phyloP scores from a whole-genome alignment of 2,113 vertebrate species.

The Festucalex cinctus region DNA sequence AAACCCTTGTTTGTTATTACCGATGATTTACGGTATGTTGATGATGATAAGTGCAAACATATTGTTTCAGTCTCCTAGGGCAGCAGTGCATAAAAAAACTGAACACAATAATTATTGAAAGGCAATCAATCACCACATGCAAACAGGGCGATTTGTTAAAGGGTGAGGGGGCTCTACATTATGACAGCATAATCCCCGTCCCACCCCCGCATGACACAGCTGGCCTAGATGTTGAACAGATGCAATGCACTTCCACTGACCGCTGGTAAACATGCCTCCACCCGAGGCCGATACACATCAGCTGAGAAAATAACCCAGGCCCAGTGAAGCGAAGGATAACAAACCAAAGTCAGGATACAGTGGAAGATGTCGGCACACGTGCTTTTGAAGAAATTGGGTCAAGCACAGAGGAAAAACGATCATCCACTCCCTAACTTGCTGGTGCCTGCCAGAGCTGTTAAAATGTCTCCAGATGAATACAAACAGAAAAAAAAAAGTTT shows the following conservation, averaged over 20 bases:
- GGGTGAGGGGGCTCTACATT: slow-evolving; percentile 29
- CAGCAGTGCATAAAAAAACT: not conserved
- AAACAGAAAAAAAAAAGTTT: slow-evolving; percentile 33
- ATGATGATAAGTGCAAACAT: not conserved
- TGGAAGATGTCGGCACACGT: slow-evolving; percentile 15
- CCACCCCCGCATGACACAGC: slow-evolving; percentile 59
- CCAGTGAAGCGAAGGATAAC: slow-evolving; percentile 4
- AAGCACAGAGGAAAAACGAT: slow-evolving; percentile 23
- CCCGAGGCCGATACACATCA: slow-evolving; percentile 41
- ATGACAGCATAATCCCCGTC: slow-evolving; percentile 38
- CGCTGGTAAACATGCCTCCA: slow-evolving; percentile 50
- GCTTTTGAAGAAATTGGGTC: slow-evolving; percentile 39
- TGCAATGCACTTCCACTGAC: slow-evolving; percentile 53
- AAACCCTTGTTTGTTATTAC: slow-evolving; percentile 13
- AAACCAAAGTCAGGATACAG: slow-evolving; percentile 30
- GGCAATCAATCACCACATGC: slow-evolving; percentile 9
- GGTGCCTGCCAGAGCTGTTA: slow-evolving; percentile 14
- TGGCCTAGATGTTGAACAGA: slow-evolving; percentile 72
- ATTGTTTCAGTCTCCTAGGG: slow-evolving; percentile 7
- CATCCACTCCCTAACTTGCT: slow-evolving; percentile 28
- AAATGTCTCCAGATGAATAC: slow-evolving; percentile 49
- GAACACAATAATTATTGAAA: slow-evolving; percentile 10
- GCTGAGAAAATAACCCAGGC: slow-evolving; percentile 19
- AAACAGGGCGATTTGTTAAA: slow-evolving; percentile 23
- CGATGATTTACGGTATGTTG: slow-evolving; percentile 13